These are phyloP conservation scores for Gryllus longicercus DNA, from an alignment of 2,888 invertebrate species.

Conservation along the genomic window DNA sequence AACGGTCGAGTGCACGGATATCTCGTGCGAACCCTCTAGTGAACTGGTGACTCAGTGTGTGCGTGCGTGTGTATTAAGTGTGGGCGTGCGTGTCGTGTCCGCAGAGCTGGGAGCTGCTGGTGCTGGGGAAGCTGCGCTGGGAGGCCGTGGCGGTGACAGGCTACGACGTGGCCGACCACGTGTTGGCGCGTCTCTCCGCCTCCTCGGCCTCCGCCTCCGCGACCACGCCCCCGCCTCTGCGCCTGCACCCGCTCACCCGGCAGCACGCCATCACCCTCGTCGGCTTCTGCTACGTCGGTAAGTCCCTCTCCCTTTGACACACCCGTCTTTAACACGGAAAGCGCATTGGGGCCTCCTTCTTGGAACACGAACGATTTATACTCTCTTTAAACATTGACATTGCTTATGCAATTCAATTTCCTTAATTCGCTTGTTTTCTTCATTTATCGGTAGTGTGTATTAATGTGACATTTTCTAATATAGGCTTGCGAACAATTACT, in stretches of 20 bases:
- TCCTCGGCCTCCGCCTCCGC: not conserved
- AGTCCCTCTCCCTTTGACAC: conserved; percentile 42
- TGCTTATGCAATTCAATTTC: too few relatives aligned
- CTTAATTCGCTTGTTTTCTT: too few relatives aligned
- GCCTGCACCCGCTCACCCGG: conserved; percentile 59
- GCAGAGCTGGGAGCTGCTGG: conserved; percentile 77
- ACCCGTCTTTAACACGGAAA: not conserved
- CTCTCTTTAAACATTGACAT: too few relatives aligned
- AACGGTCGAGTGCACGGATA: too few relatives aligned
- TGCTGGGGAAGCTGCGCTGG: conserved; percentile 74
- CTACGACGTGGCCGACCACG: conserved; percentile 78
- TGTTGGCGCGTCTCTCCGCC: conserved; percentile 59
- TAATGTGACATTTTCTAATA: too few relatives aligned
- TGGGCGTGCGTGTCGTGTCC: conserved; percentile 33
- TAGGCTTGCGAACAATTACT: too few relatives aligned
- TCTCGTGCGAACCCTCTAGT: too few relatives aligned
- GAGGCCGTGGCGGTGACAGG: conserved; percentile 74
- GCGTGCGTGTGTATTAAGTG: too few relatives aligned
- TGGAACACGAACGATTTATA: too few relatives aligned
- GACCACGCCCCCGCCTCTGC: conserved; percentile 52
- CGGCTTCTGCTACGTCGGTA: conserved; percentile 76
- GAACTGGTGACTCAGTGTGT: too few relatives aligned
- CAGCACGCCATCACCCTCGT: conserved; percentile 73
- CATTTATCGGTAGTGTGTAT: too few relatives aligned
- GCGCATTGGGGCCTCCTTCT: not conserved